These are phyloP conservation scores for Leptestheria dahalacensis DNA, from an alignment of 1,140 invertebrate genomes.

Conservation along the genomic window DNA sequence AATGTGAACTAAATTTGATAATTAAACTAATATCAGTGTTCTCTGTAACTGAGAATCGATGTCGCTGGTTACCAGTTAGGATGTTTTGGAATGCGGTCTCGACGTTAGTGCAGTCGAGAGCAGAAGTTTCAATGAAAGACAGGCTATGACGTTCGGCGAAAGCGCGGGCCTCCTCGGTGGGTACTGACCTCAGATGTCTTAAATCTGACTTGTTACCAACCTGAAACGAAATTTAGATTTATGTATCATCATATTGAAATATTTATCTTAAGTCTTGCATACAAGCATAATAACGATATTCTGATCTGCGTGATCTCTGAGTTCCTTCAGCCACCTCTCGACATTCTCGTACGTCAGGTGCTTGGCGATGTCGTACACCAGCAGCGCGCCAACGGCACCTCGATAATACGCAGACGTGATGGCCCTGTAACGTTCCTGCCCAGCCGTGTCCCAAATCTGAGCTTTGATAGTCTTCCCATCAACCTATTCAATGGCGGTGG, in stretches of 20 bases:
- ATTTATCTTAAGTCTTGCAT: background rate
- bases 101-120: constrained; percentile 98
- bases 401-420: constrained; percentile 97
- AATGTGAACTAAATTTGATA: background rate
- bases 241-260: background rate
- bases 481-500: constrained; percentile 45
- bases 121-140: constrained; percentile 99
- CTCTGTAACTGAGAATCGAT: no score
- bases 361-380: constrained; percentile 98
- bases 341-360: constrained; percentile 99
- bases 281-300: constrained; percentile 94
- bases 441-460: constrained; percentile 99
- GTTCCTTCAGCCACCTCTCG: constrained; percentile 90
- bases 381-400: constrained; percentile 84
- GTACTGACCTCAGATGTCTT: constrained; percentile 92
- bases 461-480: constrained; percentile 95
- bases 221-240: background rate
- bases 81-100: constrained; percentile 99
- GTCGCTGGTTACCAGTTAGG: constrained; percentile 97
- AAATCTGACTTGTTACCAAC: constrained; percentile 97
- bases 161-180: constrained; percentile 92
- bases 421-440: constrained; percentile 97
- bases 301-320: constrained; percentile 87
- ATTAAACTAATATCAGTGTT: background rate
- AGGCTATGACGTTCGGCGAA: constrained; percentile 95